Percentiles rank a stretch among this genome's conserved stretches.
Evolutionary conservation across 2,113 vertebrate species (phyloP).

Genomic region (Trichechus manatus): DNA sequence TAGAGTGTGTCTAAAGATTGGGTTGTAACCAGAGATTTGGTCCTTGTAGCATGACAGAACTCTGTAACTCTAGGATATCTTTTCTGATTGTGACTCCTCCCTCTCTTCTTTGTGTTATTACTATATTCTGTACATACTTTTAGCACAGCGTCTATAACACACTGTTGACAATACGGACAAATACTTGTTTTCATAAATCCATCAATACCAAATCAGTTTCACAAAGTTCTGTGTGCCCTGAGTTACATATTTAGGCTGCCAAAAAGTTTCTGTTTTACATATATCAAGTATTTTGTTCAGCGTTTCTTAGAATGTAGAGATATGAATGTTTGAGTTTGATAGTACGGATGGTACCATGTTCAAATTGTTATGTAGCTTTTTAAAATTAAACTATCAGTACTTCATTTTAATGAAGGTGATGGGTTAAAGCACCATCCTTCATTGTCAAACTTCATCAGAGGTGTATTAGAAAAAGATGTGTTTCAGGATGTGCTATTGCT

Average conservation of each 20-base stretch:
- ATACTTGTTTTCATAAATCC: background rate
- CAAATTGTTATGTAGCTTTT: background rate
- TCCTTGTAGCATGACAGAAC: background rate
- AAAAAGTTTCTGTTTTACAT: constrained; percentile 7
- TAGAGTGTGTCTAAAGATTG: constrained; percentile 32
- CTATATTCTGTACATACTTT: background rate
- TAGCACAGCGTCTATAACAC: background rate
- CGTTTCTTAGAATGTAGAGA: background rate
- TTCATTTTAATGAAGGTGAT: constrained; percentile 13
- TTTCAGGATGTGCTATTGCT: background rate
- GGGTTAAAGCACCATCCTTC: background rate
- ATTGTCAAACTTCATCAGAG: background rate
- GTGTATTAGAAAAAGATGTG: background rate
- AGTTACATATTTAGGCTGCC: background rate
- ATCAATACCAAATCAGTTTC: background rate
- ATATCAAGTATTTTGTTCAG: background rate
- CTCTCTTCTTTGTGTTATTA: background rate
- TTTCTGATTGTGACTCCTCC: background rate
- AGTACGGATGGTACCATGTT: background rate
- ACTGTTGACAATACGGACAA: background rate
- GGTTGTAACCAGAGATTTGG: constrained; percentile 27
- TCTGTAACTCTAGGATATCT: background rate
- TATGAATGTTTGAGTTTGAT: constrained; percentile 1
- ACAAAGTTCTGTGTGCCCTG: background rate
- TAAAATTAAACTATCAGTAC: background rate